phyloP scores from a whole-genome alignment of 2,113 vertebrate species.

The Spea multiplicata region DNA sequence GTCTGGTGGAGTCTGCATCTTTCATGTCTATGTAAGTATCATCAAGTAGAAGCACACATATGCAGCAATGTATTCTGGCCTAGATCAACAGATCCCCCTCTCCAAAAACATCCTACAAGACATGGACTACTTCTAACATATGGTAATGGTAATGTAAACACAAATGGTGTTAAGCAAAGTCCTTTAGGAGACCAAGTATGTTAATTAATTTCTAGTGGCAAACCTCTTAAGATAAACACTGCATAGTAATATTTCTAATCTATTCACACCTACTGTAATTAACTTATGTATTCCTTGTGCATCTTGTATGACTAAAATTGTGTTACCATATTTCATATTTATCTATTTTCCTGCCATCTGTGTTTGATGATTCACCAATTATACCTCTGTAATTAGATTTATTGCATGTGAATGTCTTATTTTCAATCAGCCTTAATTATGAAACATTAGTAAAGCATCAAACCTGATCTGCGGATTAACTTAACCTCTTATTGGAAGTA shows the following conservation, averaged over 20 bases:
- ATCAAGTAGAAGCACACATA: too few relatives aligned
- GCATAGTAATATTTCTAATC: not conserved
- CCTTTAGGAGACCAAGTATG: too few relatives aligned
- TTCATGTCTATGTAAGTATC: too few relatives aligned
- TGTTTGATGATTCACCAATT: conserved; percentile 41
- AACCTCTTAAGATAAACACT: too few relatives aligned
- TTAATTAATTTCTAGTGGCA: too few relatives aligned
- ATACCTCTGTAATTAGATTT: conserved; percentile 34
- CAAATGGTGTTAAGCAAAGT: too few relatives aligned
- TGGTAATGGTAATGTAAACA: too few relatives aligned
- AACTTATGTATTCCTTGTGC: conserved; percentile 25
- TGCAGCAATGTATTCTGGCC: too few relatives aligned
- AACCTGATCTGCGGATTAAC: not conserved
- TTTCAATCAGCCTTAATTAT: conserved; percentile 36
- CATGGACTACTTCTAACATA: too few relatives aligned
- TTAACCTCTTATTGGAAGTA: not conserved
- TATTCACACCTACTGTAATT: conserved; percentile 35
- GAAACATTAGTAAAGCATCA: conserved; percentile 8
- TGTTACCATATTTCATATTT: conserved; percentile 28
- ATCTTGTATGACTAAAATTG: conserved; percentile 32
- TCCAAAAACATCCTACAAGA: too few relatives aligned
- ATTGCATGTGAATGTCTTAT: conserved; percentile 21
- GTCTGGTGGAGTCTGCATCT: too few relatives aligned
- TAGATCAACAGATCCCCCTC: too few relatives aligned
- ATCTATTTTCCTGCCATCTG: conserved; percentile 34